Conservation (phyloP, 2,888 invertebrate genomes). For the Brachyptera risi region DNA sequence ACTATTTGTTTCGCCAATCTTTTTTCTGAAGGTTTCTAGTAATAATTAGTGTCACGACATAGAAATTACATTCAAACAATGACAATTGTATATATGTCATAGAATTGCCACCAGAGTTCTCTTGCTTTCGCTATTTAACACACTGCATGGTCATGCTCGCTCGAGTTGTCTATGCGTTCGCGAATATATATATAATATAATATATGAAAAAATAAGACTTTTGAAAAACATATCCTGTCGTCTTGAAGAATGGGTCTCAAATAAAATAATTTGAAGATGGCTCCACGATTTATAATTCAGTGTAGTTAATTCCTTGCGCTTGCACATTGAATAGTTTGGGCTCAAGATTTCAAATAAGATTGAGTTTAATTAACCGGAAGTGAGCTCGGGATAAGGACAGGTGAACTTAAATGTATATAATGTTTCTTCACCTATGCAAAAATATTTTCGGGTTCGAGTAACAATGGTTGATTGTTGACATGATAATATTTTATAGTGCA, state of each 20-base stretch:
- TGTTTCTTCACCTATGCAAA: slow-evolving; percentile 7
- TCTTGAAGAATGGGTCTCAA: not conserved
- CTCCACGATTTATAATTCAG: not conserved
- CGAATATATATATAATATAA: too few species aligned
- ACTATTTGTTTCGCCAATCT: too few species aligned
- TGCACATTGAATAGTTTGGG: too few species aligned
- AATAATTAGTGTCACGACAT: too few species aligned
- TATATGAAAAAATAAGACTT: too few species aligned
- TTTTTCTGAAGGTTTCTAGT: too few species aligned
- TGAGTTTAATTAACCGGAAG: not conserved
- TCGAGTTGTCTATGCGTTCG: not conserved
- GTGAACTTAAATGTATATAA: too few species aligned
- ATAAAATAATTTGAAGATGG: slow-evolving; percentile 11
- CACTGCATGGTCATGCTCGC: not conserved
- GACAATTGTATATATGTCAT: too few species aligned
- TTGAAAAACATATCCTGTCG: slow-evolving; percentile 2
- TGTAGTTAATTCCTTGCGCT: not conserved
- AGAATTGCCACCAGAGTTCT: not conserved
- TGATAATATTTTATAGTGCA: slow-evolving; percentile 1
- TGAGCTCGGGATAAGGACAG: not conserved
- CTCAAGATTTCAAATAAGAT: slow-evolving; percentile 1
- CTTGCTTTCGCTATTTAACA: not conserved
- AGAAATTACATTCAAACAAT: too few species aligned
- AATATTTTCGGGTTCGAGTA: not conserved
- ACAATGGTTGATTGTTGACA: slow-evolving; percentile 7